These are phyloP conservation scores for Centropyge bicolor DNA, from an alignment of 2,797 vertebrate species.

Conservation along the genomic window DNA sequence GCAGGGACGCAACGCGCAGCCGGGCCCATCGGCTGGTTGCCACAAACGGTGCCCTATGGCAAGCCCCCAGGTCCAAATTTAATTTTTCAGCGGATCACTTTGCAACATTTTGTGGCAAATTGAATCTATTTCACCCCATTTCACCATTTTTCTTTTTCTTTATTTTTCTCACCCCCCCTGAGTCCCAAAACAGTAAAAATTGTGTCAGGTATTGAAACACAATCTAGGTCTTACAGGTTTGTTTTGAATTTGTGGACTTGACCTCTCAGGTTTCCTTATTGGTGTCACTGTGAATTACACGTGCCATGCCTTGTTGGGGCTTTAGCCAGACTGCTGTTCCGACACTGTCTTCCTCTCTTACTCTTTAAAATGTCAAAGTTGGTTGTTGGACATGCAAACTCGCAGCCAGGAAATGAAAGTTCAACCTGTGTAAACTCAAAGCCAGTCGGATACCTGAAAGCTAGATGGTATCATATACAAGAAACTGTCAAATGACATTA, in stretches of 20 bases:
- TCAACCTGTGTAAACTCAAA: conserved; percentile 81
- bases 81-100: conserved; percentile 69
- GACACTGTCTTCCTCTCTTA: conserved; percentile 72
- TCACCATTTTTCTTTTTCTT: conserved; percentile 53
- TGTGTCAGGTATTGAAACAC: conserved; percentile 59
- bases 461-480: conserved; percentile 77
- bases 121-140: conserved; percentile 71
- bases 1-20: conserved; percentile 45
- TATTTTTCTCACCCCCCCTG: not conserved
- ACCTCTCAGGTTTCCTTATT: conserved; percentile 73
- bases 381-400: conserved; percentile 70
- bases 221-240: conserved; percentile 63
- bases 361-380: conserved; percentile 73
- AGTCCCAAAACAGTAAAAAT: conserved; percentile 47
- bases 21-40: conserved; percentile 61
- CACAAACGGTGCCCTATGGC: conserved; percentile 70
- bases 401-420: conserved; percentile 81
- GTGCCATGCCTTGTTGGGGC: conserved; percentile 61
- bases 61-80: conserved; percentile 76
- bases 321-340: conserved; percentile 72
- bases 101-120: conserved; percentile 65
- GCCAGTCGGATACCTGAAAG: conserved; percentile 72
- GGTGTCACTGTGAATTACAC: conserved; percentile 83
- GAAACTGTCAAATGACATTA: conserved; percentile 79
- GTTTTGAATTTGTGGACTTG: conserved; percentile 71